Evolutionary conservation across 2,888 invertebrate species (phyloP).

Genomic region (Leucophenga maculata): DNA sequence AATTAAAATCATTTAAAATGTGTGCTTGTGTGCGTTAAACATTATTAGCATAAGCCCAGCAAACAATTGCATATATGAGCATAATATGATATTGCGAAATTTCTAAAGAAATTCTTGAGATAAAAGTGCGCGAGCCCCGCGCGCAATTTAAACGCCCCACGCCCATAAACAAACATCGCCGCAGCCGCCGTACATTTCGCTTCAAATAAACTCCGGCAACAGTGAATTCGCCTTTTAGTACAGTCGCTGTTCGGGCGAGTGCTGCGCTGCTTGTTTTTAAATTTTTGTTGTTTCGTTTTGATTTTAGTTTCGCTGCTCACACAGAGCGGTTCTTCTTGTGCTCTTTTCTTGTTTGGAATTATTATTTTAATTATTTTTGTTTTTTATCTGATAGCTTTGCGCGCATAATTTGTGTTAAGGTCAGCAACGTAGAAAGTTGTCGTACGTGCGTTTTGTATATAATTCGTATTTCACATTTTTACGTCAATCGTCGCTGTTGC

Average conservation of each 20-base stretch:
- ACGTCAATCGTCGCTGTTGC: too few species aligned
- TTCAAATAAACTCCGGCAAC: constrained; percentile 52
- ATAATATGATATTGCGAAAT: constrained; percentile 1
- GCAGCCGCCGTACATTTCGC: constrained; percentile 49
- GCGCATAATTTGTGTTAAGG: not conserved
- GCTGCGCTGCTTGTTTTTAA: constrained; percentile 47
- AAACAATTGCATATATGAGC: not conserved
- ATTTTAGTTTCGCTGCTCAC: not conserved
- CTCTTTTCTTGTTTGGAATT: constrained; percentile 26
- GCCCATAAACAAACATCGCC: constrained; percentile 53
- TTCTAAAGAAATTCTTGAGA: not conserved
- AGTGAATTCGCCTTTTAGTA: constrained; percentile 49
- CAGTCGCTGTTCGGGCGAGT: constrained; percentile 44
- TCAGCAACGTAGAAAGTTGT: constrained; percentile 19
- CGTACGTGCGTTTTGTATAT: constrained; percentile 17
- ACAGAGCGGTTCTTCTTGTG: constrained; percentile 37
- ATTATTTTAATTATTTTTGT: constrained; percentile 50
- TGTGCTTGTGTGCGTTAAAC: not conserved
- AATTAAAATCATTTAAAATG: not conserved
- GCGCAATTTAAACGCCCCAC: constrained; percentile 31
- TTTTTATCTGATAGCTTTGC: constrained; percentile 51
- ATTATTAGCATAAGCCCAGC: not conserved
- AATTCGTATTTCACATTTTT: too few species aligned
- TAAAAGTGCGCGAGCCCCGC: constrained; percentile 31
- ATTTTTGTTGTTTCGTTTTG: constrained; percentile 37